Evolutionary conservation across 2,797 vertebrate species (phyloP).

Genomic region (Rhyacichthys aspro): DNA sequence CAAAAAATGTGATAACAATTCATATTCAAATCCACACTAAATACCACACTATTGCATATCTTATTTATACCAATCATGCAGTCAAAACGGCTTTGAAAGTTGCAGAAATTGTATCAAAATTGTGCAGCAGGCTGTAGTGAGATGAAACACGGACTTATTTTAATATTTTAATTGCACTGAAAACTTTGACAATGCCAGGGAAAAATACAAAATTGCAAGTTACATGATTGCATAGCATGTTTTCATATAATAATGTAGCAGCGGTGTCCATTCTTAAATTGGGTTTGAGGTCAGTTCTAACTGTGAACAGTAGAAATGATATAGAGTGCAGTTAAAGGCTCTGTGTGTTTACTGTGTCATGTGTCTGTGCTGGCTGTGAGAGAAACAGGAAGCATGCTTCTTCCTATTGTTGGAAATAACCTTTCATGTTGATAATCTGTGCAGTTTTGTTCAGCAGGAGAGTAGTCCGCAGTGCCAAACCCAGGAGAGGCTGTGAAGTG

Average conservation of each 20-base stretch:
- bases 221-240: too few relatives aligned
- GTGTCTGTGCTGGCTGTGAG: constrained; percentile 3
- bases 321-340: constrained; percentile 28
- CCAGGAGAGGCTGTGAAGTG: constrained; percentile 20
- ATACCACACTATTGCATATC: too few relatives aligned
- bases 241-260: background rate
- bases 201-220: too few relatives aligned
- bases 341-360: constrained; percentile 20
- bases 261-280: constrained; percentile 20
- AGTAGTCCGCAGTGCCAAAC: constrained; percentile 57
- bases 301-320: constrained; percentile 29
- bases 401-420: constrained; percentile 62
- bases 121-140: too few relatives aligned
- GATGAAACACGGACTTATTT: too few relatives aligned
- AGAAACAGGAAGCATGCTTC: constrained; percentile 56
- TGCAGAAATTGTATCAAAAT: too few relatives aligned
- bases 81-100: too few relatives aligned
- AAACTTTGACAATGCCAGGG: too few relatives aligned
- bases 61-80: too few relatives aligned
- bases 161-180: too few relatives aligned
- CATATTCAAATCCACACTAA: too few relatives aligned
- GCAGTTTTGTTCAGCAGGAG: constrained; percentile 50
- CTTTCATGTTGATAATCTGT: constrained; percentile 56
- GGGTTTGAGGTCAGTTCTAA: background rate
- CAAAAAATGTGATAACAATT: too few relatives aligned